Percentiles rank a stretch among this genome's conserved stretches.
These are phyloP conservation scores for Sorex fumeus DNA, from an alignment of 2,113 vertebrate species.

Conservation along the genomic window DNA sequence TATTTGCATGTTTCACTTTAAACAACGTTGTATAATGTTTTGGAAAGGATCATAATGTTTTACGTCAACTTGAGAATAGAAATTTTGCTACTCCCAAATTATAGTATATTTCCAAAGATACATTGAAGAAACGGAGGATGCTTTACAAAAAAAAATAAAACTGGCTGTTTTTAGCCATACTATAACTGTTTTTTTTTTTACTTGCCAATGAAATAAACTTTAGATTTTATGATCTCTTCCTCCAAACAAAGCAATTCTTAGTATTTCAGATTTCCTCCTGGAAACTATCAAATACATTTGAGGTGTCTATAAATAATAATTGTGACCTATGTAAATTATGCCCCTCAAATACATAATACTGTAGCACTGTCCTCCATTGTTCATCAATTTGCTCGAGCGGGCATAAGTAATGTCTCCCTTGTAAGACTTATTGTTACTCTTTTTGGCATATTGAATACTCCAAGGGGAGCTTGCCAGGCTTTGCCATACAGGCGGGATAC, in stretches of 20 bases:
- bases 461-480: too few species aligned
- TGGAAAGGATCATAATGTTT: background rate
- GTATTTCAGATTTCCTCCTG: slow-evolving; percentile 31
- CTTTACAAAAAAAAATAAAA: background rate
- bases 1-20: slow-evolving; percentile 28
- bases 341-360: too few species aligned
- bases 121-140: background rate
- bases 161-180: slow-evolving; percentile 7
- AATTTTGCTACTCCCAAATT: slow-evolving; percentile 41
- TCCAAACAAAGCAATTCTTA: background rate
- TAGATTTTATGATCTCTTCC: background rate
- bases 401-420: too few species aligned
- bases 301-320: slow-evolving; percentile 3
- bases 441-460: too few species aligned
- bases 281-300: slow-evolving; percentile 5
- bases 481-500: too few species aligned
- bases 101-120: background rate
- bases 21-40: background rate
- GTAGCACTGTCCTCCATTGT: too few species aligned
- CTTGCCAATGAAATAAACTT: slow-evolving; percentile 5
- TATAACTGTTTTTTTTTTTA: background rate
- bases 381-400: too few species aligned
- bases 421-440: too few species aligned
- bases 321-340: slow-evolving; percentile 23
- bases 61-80: slow-evolving; percentile 15